These are phyloP conservation scores for Yponomeuta evonymella DNA, from an alignment of 2,888 invertebrate species.

Conservation along the genomic window DNA sequence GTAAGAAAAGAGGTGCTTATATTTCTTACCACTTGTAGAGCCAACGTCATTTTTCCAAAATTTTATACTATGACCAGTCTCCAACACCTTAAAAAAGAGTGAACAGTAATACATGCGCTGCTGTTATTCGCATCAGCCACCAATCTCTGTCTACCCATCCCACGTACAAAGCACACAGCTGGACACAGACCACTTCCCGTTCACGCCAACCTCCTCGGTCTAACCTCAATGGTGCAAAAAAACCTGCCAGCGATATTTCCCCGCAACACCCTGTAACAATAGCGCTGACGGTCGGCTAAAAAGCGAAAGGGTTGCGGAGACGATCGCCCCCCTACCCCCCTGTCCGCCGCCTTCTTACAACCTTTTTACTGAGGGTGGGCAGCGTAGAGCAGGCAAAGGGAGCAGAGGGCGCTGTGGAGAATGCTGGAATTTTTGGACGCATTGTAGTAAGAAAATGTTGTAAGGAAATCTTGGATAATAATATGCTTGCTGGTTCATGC, in stretches of 20 bases:
- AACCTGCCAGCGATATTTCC: background rate
- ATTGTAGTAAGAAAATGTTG: background rate
- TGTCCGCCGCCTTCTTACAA: conserved; percentile 75
- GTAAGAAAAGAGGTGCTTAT: too few species aligned
- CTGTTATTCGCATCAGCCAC: too few species aligned
- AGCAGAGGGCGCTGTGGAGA: background rate
- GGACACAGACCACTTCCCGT: too few species aligned
- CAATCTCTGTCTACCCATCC: too few species aligned
- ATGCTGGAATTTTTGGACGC: background rate
- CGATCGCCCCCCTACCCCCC: conserved; percentile 58
- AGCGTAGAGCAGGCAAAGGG: conserved; percentile 36
- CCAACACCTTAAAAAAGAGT: too few species aligned
- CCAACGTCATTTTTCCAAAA: too few species aligned
- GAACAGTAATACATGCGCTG: too few species aligned
- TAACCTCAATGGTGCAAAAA: background rate
- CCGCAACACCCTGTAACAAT: conserved; percentile 55
- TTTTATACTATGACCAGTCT: too few species aligned
- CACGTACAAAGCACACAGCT: too few species aligned
- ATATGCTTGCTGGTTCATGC: too few species aligned
- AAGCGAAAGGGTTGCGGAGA: conserved; percentile 76
- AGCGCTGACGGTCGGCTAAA: conserved; percentile 50
- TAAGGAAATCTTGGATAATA: background rate
- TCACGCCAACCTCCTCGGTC: too few species aligned
- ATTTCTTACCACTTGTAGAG: too few species aligned
- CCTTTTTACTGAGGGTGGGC: conserved; percentile 70